A percentile compares a stretch with the other conserved stretches of the same genome.
phyloP scores from a whole-genome alignment of 2,888 invertebrate species.

The Drosophila affinis region DNA sequence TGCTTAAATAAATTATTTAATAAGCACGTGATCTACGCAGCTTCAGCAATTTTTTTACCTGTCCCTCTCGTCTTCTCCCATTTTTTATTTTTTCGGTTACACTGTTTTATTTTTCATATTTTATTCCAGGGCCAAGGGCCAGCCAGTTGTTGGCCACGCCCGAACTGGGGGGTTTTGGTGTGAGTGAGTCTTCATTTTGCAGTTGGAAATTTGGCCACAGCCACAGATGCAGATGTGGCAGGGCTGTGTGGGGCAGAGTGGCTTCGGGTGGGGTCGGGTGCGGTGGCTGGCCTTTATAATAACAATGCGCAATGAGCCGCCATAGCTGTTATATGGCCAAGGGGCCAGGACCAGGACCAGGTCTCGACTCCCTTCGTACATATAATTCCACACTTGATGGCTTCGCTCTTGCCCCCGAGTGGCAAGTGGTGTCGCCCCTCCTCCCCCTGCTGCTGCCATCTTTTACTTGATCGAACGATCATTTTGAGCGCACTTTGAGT shows the following conservation, averaged over 20 bases:
- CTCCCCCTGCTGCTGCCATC: conserved; percentile 45
- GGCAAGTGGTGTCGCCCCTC: conserved; percentile 23
- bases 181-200: conserved; percentile 75
- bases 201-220: conserved; percentile 60
- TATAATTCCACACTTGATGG: conserved; percentile 70
- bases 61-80: not conserved
- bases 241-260: not conserved
- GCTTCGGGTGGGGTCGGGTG: conserved; percentile 21
- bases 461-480: conserved; percentile 72
- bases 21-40: conserved; percentile 80
- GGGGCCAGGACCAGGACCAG: conserved; percentile 5
- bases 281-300: conserved; percentile 51
- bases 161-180: conserved; percentile 16
- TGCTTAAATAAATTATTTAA: conserved; percentile 83
- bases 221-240: conserved; percentile 8
- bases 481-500: conserved; percentile 72
- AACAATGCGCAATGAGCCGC: conserved; percentile 68
- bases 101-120: conserved; percentile 23
- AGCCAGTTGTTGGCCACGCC: conserved; percentile 54
- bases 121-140: conserved; percentile 67
- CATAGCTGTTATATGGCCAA: conserved; percentile 72
- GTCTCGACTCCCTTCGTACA: conserved; percentile 33
- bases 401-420: conserved; percentile 52
- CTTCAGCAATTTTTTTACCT: conserved; percentile 49
- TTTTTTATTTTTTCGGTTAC: not conserved